Evolutionary conservation across 2,797 vertebrate species (phyloP).

Genomic region (Gambusia yucatana): DNA sequence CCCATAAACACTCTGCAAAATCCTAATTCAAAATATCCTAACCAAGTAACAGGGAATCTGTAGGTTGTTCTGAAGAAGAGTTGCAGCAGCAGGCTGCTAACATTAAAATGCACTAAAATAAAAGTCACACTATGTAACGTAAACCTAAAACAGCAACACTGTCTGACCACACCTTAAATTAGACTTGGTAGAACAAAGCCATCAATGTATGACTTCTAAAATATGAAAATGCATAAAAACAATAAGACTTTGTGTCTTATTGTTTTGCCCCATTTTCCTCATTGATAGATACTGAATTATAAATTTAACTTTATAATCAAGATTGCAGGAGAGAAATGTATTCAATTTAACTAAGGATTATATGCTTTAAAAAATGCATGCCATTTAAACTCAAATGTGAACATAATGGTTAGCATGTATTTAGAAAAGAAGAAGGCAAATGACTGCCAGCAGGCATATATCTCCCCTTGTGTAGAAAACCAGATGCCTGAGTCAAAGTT

Average conservation of each 20-base stretch:
- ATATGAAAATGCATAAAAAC: background rate
- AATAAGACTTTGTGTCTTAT: background rate
- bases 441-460: slow-evolving; percentile 30
- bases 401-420: slow-evolving; percentile 14
- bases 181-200: background rate
- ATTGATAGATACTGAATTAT: background rate
- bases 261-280: background rate
- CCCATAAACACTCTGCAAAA: background rate
- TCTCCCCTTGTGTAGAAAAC: slow-evolving; percentile 44
- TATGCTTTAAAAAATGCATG: slow-evolving; percentile 24
- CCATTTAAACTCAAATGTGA: slow-evolving; percentile 21
- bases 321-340: slow-evolving; percentile 41
- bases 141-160: background rate
- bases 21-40: background rate
- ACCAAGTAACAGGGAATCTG: background rate
- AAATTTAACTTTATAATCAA: slow-evolving; percentile 4
- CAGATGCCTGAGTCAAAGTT: slow-evolving; percentile 36
- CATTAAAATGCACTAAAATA: background rate
- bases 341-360: slow-evolving; percentile 45
- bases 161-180: background rate
- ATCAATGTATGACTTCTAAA: background rate
- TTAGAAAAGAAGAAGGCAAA: slow-evolving; percentile 24
- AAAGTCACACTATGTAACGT: background rate
- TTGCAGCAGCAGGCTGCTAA: background rate
- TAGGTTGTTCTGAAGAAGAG: background rate